Conservation (phyloP, 2,888 invertebrate genomes). For the Thereva nobilitata region DNA sequence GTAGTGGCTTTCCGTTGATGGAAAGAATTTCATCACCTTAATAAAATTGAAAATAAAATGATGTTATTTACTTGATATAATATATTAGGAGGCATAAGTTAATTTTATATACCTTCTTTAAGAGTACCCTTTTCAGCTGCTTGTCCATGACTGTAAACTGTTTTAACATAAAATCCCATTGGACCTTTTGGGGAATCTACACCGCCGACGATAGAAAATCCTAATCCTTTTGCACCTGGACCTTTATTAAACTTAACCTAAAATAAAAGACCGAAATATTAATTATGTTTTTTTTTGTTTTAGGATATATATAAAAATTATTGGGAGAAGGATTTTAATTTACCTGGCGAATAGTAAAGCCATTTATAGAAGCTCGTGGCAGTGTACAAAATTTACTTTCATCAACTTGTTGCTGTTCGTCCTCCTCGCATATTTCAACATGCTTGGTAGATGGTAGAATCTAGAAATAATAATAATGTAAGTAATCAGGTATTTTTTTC, state of each 20-base stretch:
- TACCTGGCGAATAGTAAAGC: slow-evolving; percentile 41
- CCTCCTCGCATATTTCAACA: slow-evolving; percentile 22
- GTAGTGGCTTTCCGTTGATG: slow-evolving; percentile 76
- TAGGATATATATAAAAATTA: not conserved
- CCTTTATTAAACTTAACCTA: slow-evolving; percentile 63
- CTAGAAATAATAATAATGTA: too few relatives aligned
- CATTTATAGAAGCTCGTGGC: slow-evolving; percentile 35
- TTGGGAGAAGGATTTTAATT: not conserved
- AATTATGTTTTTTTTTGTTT: not conserved
- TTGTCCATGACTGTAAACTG: slow-evolving; percentile 82
- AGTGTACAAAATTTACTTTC: slow-evolving; percentile 42
- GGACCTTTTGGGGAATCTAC: slow-evolving; percentile 82
- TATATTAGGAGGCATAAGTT: not conserved
- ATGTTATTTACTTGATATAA: not conserved
- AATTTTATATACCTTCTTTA: slow-evolving; percentile 69
- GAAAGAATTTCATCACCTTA: slow-evolving; percentile 83
- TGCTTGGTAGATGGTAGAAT: not conserved
- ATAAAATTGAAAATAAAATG: slow-evolving; percentile 54
- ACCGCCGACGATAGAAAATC: slow-evolving; percentile 89
- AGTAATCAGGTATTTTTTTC: too few relatives aligned
- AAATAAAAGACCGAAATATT: not conserved
- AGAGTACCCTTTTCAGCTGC: slow-evolving; percentile 79
- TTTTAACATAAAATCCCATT: slow-evolving; percentile 88
- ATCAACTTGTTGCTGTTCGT: slow-evolving; percentile 27
- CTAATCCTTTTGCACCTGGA: slow-evolving; percentile 80